Evolutionary conservation across 2,888 invertebrate species (phyloP), one percentile per base, ranked within the genome.

Genomic region (Archips crataeganus): DNA sequence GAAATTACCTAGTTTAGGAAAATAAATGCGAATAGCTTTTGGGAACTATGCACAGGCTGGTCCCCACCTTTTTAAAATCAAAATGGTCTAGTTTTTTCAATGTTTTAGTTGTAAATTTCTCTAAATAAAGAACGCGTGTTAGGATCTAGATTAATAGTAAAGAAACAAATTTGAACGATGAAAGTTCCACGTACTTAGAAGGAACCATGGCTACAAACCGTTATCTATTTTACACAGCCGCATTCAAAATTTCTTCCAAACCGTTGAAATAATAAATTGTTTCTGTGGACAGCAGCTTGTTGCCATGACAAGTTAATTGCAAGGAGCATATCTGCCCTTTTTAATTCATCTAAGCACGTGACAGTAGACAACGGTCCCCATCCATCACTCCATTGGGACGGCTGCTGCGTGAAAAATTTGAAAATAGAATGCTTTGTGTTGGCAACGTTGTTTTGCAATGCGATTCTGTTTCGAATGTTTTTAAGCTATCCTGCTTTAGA

Each of bases 231-330:
- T 5, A 49, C 15, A 10, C 62, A 42, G 23, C 49, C n/a, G 34
- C 49, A 64, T 64, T 34, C 13, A n/a, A 51, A 51, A 65, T n/a
- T 34, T 15, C 13, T 34, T 23, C 51, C 36, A 15, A 51, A 65
- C 34, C 15, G 65, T 65, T 65, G 39, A 66, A 65, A 71, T 51
- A 71, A 61, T 62, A 61, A 62, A 71, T 71, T 34, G 51, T 23
- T 6, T 4, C 32, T 8, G 45, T 54, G 49, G 23, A 47, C 68
- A 73, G 63, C 39, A 54, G 36, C 42, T 51, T 49, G 65, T 65
- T 51, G 11, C 70, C 71, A 67, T 62, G 72, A 73, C 72, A 68
- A 73, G 68, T 73, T 73, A 73, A 73, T 73, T 73, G 68, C 68
- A 63, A 73, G 70, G 59, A 71, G 72, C 72, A 73, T 68, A 68